Evolutionary conservation across 2,113 vertebrate genomes (phyloP), one percentile per base, ranked within the genome.

Genomic region (Terrapene triunguis): DNA sequence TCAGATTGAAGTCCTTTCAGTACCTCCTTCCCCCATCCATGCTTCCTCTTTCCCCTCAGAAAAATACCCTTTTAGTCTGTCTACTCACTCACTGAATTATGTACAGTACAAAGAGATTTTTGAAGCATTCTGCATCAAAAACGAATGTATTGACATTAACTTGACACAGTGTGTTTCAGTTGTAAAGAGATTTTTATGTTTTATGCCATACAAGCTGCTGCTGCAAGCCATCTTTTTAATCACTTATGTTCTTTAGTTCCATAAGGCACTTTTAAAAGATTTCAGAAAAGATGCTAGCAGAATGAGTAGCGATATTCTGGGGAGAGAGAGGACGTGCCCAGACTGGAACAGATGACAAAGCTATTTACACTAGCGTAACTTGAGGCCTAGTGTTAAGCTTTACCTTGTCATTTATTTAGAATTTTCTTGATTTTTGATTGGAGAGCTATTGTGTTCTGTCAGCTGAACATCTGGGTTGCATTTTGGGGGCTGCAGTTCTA

Each of bases 311-410:
- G 78, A 25, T 84, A 82, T 91, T 35, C 89, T 91, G n/a, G 69
- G 88, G 87, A 69, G 87, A 95, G 72, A 93, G 93, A 96, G 25
- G 87, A 95, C 87, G 1, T 92, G 94, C 92, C 95, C 87, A 83
- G 93, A 88, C 92, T 95, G 83, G 96, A 97, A 55, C 95, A 97
- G 95, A 95, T 97, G 95, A 94, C 93, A 86, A 54, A 96, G 87
- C 89, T 96, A 3, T 97, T 96, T 93, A 94, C 92, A 83, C 53
- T 96, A 85, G 50, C 90, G 94, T 89, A 94, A 93, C 85, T 91
- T 85, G 91, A 95, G 90, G 87, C 79, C 87, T 96, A 54, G 92
- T 96, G 93, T 92, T 87, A 95, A 86, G 53, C 88, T 95, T 96
- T 96, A 79, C 94, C 93, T 95, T 94, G 85, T 97, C 89, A 32